Base-by-base conservation (phyloP, 2,113 vertebrate genomes). In the Tinamus guttatus region DNA sequence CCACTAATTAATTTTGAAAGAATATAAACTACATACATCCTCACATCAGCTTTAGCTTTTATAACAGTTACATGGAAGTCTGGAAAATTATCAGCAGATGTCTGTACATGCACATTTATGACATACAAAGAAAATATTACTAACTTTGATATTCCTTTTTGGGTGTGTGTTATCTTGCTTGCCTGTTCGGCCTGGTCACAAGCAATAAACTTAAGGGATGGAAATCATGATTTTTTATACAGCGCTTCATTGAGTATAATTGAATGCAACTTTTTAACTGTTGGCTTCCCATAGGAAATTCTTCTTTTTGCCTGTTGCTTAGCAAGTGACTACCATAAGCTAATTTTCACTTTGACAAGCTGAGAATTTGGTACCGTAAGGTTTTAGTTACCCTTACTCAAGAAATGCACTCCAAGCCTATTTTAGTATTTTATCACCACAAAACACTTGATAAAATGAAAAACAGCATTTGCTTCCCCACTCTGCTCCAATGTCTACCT, bases 1-100 rank as follows among this genome's bases (percentile, higher is more conserved):
- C 49, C 68, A 90, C 12, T 86, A 88, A 96, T 75, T 32, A 80
- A 90, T 56, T 38, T 56, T 70, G 71, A 90, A 90, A 88, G n/a
- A 20, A 25, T 63, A 34, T 34, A 28, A 92, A 54, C 32, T 75
- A 68, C 0, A 2, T 32, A 41, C 25, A 43, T 12, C 54, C 63
- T 73, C 2, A 0, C 13, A 63, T 77, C 84, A 91, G 54, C 45
- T 65, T 90, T 67, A 91, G 54, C 45, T 65, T 90, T 67, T 56
- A 32, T 45, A 86, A 59, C 24, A 5, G 24, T 77, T 30, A 36
- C 47, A 49, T 4, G 1, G 15, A 70, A 74, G 25, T 13, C 69
- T 28, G 54, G 71, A 77, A 85, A 85, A 54, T 27, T 9, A 14
- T 41, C 45, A 54, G 30, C 17, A 69, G 45, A 45, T 62, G 18